Evolutionary conservation across 2,113 vertebrate species (phyloP).

Genomic region (Dolichallabes microphthalmus): DNA sequence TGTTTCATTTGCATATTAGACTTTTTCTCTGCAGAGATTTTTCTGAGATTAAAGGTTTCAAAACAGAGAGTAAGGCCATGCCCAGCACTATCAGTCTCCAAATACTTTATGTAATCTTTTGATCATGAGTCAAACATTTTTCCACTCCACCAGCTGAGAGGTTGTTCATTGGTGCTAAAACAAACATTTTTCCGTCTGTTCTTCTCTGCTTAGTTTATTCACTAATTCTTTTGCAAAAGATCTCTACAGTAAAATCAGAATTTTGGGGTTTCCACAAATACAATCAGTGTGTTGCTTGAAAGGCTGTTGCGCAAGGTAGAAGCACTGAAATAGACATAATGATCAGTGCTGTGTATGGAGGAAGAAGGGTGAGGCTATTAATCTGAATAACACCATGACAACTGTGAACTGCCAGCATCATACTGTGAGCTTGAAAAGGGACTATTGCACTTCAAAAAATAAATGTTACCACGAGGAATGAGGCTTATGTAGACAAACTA

Average conservation of each 20-base stretch:
- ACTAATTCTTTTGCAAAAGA: not conserved
- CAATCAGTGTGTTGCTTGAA: not conserved
- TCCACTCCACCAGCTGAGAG: not conserved
- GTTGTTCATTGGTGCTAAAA: not conserved
- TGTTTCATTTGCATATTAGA: no score
- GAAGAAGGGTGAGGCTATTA: not conserved
- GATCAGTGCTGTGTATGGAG: not conserved
- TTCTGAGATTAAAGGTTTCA: not conserved
- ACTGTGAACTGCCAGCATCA: conserved; percentile 5
- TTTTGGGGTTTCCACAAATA: not conserved
- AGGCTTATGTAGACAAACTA: not conserved
- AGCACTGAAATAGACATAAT: not conserved
- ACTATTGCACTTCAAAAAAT: not conserved
- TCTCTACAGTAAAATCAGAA: not conserved
- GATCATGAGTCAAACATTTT: not conserved
- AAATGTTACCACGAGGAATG: not conserved
- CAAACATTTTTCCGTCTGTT: not conserved
- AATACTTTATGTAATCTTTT: not conserved
- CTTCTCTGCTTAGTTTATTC: not conserved
- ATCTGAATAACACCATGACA: not conserved
- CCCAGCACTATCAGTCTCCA: not conserved
- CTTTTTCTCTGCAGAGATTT: no score
- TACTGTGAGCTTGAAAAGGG: not conserved
- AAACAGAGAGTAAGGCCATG: not conserved
- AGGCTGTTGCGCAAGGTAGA: not conserved